Percentiles rank a stretch among this genome's conserved stretches.
These are phyloP conservation scores for Etheostoma spectabile DNA, from an alignment of 2,113 vertebrate genomes.

Conservation along the genomic window DNA sequence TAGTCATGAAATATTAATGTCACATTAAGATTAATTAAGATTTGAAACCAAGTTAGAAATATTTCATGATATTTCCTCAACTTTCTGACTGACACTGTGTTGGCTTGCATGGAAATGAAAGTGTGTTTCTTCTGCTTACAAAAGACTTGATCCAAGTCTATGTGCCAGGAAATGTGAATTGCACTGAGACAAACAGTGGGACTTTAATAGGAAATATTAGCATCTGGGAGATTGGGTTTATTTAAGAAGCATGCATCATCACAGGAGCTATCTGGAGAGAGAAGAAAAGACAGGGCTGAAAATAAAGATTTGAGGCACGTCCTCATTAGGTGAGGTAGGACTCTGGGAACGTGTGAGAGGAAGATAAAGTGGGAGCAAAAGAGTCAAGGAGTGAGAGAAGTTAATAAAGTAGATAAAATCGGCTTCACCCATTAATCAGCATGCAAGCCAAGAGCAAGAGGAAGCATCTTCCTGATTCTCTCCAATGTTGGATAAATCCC, in stretches of 20 bases:
- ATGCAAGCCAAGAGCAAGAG: conserved; percentile 43
- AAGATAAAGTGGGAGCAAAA: conserved; percentile 63
- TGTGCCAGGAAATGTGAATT: conserved; percentile 15
- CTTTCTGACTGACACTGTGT: conserved; percentile 2
- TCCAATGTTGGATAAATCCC: conserved; percentile 52
- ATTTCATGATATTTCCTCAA: background rate
- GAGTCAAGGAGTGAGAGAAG: conserved; percentile 58
- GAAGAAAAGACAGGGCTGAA: conserved; percentile 39
- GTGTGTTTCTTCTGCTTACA: conserved; percentile 15
- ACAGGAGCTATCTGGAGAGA: conserved; percentile 45
- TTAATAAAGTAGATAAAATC: conserved; percentile 71
- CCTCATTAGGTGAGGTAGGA: conserved; percentile 67
- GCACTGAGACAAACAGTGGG: conserved; percentile 8
- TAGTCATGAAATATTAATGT: background rate
- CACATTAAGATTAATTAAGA: background rate
- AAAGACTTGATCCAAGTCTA: conserved; percentile 20
- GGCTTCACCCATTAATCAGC: conserved; percentile 62
- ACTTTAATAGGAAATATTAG: conserved; percentile 40
- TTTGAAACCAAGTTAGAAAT: background rate
- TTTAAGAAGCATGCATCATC: conserved; percentile 47
- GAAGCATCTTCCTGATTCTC: conserved; percentile 50
- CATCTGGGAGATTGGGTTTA: conserved; percentile 43
- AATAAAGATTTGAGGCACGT: conserved; percentile 53
- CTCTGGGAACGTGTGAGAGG: conserved; percentile 46
- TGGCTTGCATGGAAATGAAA: background rate